Evolutionary conservation across 2,797 vertebrate genomes (phyloP).

Genomic region (Chaenodraco wilsoni): DNA sequence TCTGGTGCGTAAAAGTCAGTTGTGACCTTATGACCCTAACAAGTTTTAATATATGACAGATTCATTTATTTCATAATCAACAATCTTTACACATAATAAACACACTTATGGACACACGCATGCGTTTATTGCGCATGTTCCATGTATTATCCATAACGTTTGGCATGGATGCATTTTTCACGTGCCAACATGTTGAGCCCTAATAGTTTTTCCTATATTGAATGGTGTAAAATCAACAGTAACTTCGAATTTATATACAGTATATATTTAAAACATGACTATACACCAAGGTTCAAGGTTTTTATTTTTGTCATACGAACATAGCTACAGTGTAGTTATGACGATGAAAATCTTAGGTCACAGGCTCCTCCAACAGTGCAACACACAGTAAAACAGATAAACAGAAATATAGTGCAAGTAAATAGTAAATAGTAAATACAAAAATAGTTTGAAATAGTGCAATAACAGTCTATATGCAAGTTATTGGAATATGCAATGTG

Average conservation of each 20-base stretch:
- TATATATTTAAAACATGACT: not conserved
- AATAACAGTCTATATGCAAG: too few relatives aligned
- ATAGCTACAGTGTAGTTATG: too few relatives aligned
- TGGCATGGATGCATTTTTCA: not conserved
- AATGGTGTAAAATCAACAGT: not conserved
- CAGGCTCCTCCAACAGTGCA: too few relatives aligned
- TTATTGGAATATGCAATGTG: not conserved
- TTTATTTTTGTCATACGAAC: too few relatives aligned
- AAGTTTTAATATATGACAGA: not conserved
- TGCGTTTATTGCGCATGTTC: conserved; percentile 14
- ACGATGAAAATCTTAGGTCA: too few relatives aligned
- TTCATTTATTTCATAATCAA: not conserved
- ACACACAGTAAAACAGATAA: too few relatives aligned
- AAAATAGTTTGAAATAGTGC: too few relatives aligned
- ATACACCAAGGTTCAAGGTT: not conserved
- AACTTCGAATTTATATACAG: too few relatives aligned
- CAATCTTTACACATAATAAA: not conserved
- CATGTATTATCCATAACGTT: conserved; percentile 5
- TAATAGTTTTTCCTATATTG: not conserved
- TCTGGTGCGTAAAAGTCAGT: conserved; percentile 51
- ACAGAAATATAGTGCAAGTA: too few relatives aligned
- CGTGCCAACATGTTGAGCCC: not conserved
- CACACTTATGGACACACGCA: not conserved
- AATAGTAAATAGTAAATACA: too few relatives aligned
- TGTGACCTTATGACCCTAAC: conserved; percentile 1